phyloP scores from a whole-genome alignment of 2,888 invertebrate genomes.

The Smittia aterrima region DNA sequence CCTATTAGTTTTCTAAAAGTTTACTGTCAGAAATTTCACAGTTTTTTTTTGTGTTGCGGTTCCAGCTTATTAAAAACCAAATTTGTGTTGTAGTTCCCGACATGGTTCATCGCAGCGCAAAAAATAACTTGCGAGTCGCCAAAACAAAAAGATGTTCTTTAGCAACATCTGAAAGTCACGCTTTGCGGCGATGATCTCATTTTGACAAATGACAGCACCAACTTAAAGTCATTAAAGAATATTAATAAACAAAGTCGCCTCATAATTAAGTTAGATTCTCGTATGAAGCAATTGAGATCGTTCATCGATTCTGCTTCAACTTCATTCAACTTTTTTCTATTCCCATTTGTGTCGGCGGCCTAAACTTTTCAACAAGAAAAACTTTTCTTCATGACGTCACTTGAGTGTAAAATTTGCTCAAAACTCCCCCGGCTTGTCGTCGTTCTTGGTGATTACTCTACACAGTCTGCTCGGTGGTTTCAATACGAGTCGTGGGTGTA shows the following conservation, averaged over 20 bases:
- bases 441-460: conserved; percentile 2
- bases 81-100: too few relatives aligned
- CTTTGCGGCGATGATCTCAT: not conserved
- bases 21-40: too few relatives aligned
- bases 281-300: not conserved
- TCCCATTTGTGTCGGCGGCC: not conserved
- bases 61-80: too few relatives aligned
- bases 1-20: too few relatives aligned
- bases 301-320: not conserved
- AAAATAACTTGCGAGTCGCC: too few relatives aligned
- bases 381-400: conserved; percentile 26
- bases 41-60: too few relatives aligned
- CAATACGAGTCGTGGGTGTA: conserved; percentile 1
- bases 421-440: conserved; percentile 12
- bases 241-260: too few relatives aligned
- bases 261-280: not conserved
- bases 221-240: too few relatives aligned
- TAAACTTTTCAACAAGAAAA: conserved; percentile 15
- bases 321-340: not conserved
- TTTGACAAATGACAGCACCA: not conserved
- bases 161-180: too few relatives aligned
- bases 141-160: too few relatives aligned
- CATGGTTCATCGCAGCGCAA: too few relatives aligned
- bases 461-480: not conserved
- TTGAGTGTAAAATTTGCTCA: conserved; percentile 28